These are phyloP conservation scores for Erebia epiphron DNA, from an alignment of 2,888 invertebrate genomes.

Conservation along the genomic window DNA sequence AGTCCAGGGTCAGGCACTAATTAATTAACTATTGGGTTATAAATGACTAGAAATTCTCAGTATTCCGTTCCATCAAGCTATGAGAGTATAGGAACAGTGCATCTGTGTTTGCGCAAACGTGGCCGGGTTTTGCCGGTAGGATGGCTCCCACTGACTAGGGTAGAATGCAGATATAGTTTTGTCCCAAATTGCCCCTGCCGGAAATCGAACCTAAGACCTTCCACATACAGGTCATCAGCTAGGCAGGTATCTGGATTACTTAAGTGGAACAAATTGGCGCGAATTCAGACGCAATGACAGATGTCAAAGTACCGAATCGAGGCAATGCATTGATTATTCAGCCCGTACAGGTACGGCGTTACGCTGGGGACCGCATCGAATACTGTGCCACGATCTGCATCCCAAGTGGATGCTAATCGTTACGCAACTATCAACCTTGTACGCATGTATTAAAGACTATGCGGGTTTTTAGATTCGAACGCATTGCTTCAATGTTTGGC, in stretches of 20 bases:
- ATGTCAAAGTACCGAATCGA: slow-evolving; percentile 50
- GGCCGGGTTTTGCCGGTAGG: too few relatives aligned
- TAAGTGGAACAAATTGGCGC: slow-evolving; percentile 30
- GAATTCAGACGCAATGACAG: slow-evolving; percentile 43
- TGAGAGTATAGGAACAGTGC: too few relatives aligned
- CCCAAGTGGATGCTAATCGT: slow-evolving; percentile 55
- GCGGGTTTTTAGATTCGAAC: slow-evolving; percentile 18
- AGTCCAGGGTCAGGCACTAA: too few relatives aligned
- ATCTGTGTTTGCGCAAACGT: too few relatives aligned
- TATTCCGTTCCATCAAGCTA: too few relatives aligned
- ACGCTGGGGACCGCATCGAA: slow-evolving; percentile 68
- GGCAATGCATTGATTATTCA: slow-evolving; percentile 68
- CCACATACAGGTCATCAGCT: not conserved
- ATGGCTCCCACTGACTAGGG: too few relatives aligned
- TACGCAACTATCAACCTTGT: slow-evolving; percentile 40
- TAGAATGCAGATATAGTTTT: too few relatives aligned
- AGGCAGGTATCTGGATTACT: slow-evolving; percentile 1
- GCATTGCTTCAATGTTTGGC: slow-evolving; percentile 61
- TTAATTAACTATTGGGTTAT: too few relatives aligned
- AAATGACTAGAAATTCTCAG: too few relatives aligned
- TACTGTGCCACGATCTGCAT: slow-evolving; percentile 64
- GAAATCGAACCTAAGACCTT: too few relatives aligned
- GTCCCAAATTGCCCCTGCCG: too few relatives aligned
- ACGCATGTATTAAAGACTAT: slow-evolving; percentile 4
- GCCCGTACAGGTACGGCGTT: slow-evolving; percentile 55